A percentile compares a stretch with the other conserved stretches of the same genome.
These are phyloP conservation scores for Gastrophryne carolinensis DNA, from an alignment of 2,797 vertebrate species.

Conservation along the genomic window DNA sequence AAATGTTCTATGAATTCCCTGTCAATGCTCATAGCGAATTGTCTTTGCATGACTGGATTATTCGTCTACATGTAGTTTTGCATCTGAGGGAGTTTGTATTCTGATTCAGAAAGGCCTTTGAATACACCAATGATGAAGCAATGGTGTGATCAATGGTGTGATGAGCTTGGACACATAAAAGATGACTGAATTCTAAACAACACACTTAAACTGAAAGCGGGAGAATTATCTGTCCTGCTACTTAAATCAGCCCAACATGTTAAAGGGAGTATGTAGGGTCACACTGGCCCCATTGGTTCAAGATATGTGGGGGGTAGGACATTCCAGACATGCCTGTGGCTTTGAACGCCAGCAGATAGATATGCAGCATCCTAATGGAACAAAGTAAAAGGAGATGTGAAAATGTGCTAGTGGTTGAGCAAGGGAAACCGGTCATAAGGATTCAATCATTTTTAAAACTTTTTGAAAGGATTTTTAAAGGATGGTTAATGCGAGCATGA, in stretches of 20 bases:
- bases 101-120: slow-evolving; percentile 42
- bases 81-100: background rate
- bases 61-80: background rate
- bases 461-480: too few relatives aligned
- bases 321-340: slow-evolving; percentile 43
- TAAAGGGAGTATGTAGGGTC: slow-evolving; percentile 10
- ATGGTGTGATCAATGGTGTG: slow-evolving; percentile 30
- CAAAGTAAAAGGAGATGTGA: slow-evolving; percentile 13
- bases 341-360: slow-evolving; percentile 28
- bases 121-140: slow-evolving; percentile 16
- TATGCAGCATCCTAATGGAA: background rate
- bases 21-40: slow-evolving; percentile 21
- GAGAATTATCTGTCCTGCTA: background rate
- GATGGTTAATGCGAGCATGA: too few relatives aligned
- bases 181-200: background rate
- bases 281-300: slow-evolving; percentile 5
- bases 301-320: slow-evolving; percentile 20
- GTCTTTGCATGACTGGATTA: slow-evolving; percentile 32
- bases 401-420: background rate
- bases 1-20: slow-evolving; percentile 21
- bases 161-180: background rate
- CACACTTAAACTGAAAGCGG: background rate
- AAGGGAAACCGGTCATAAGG: background rate
- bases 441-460: background rate
- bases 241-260: background rate